Evolutionary conservation across 2,113 vertebrate genomes (phyloP).

Genomic region (Nycticebus coucang): DNA sequence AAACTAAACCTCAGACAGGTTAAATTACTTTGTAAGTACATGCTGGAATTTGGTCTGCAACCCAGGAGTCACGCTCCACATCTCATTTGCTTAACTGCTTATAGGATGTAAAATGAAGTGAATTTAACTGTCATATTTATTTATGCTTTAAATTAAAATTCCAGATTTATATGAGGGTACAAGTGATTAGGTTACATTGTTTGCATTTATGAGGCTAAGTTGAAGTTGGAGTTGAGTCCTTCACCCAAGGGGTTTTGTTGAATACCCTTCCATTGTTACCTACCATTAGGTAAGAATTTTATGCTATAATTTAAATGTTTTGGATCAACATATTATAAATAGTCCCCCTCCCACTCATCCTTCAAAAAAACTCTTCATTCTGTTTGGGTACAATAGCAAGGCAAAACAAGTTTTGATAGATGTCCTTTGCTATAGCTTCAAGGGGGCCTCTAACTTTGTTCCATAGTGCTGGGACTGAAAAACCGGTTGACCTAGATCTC

Average conservation of each 20-base stretch:
- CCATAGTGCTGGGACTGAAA: not conserved
- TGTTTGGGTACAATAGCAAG: not conserved
- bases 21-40: not conserved
- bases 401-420: not conserved
- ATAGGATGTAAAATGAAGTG: not conserved
- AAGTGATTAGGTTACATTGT: no score
- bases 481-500: not conserved
- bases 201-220: no score
- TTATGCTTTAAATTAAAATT: no score
- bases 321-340: constrained; percentile 14
- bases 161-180: no score
- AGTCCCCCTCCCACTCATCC: not conserved
- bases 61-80: not conserved
- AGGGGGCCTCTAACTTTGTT: not conserved
- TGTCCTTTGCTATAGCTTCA: not conserved
- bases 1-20: not conserved
- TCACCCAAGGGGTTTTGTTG: no score
- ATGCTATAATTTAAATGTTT: not conserved
- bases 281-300: no score
- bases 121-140: constrained; percentile 11
- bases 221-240: no score
- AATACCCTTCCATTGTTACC: no score
- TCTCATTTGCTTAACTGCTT: not conserved
- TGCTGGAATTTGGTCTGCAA: not conserved
- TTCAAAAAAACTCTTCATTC: not conserved